These are phyloP conservation scores for Philypnodon macrostomus DNA, from an alignment of 2,797 vertebrate genomes.

Conservation along the genomic window DNA sequence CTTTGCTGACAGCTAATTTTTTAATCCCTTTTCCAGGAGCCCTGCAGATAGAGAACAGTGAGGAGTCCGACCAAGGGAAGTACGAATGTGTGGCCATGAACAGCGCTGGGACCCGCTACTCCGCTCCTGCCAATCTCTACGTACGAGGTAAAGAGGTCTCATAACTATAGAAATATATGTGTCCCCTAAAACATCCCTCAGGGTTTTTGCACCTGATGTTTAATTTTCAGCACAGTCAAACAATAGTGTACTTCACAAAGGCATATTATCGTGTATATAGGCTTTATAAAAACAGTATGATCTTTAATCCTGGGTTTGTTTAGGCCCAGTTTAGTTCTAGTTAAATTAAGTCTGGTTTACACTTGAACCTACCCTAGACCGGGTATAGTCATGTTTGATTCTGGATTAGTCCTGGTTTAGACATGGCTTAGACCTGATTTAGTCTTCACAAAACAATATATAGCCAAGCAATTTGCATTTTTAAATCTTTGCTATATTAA, in stretches of 20 bases:
- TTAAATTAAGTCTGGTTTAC: too few species aligned
- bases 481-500: too few species aligned
- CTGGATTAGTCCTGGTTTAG: too few species aligned
- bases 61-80: constrained; percentile 81
- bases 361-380: too few species aligned
- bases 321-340: too few species aligned
- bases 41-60: constrained; percentile 81
- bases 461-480: too few species aligned
- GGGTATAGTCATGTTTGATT: too few species aligned
- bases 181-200: constrained; percentile 9
- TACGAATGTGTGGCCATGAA: constrained; percentile 81
- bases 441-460: neutral
- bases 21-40: constrained; percentile 70
- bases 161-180: constrained; percentile 5
- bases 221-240: neutral
- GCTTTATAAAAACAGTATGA: too few species aligned
- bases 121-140: constrained; percentile 80
- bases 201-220: neutral
- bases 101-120: constrained; percentile 79
- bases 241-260: too few species aligned
- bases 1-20: constrained; percentile 52
- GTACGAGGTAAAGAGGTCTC: constrained; percentile 74
- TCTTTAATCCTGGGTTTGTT: too few species aligned
- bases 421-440: too few species aligned
- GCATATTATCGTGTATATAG: too few species aligned